phyloP scores from a whole-genome alignment of 2,113 vertebrate genomes.

The Tylochromis polylepis region DNA sequence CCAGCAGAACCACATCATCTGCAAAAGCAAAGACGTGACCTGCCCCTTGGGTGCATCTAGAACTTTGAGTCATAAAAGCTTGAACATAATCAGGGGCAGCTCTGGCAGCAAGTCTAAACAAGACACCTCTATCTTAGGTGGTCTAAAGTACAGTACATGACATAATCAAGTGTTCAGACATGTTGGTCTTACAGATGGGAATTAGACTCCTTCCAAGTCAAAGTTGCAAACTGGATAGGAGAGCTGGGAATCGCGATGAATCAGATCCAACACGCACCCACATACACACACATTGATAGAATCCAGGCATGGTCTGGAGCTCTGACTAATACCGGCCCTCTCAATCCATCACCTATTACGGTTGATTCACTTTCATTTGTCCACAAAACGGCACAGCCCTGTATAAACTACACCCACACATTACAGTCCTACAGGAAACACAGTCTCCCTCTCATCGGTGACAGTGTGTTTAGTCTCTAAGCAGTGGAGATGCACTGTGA shows the following conservation, averaged over 20 bases:
- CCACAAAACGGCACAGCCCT: neutral
- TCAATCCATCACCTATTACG: conserved; percentile 21
- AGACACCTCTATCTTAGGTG: neutral
- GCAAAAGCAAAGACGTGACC: neutral
- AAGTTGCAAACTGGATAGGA: neutral
- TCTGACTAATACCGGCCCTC: conserved; percentile 29
- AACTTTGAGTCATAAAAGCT: neutral
- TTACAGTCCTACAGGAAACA: conserved; percentile 7
- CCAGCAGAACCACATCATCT: neutral
- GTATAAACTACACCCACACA: conserved; percentile 39
- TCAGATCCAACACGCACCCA: conserved; percentile 26
- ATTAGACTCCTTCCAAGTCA: conserved; percentile 16
- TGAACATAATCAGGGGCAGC: neutral
- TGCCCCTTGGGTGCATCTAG: neutral
- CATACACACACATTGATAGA: conserved; percentile 22
- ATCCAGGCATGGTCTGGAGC: conserved; percentile 29
- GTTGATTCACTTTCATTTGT: conserved; percentile 33
- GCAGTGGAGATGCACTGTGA: neutral
- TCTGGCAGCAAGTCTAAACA: neutral
- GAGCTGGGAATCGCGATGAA: conserved; percentile 4
- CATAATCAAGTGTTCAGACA: neutral
- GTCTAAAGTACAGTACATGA: neutral
- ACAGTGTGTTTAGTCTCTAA: conserved; percentile 56
- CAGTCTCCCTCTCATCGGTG: conserved; percentile 4
- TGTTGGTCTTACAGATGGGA: conserved; percentile 16